Evolutionary conservation across 2,797 vertebrate genomes (phyloP).

Genomic region (Podarcis siculus): DNA sequence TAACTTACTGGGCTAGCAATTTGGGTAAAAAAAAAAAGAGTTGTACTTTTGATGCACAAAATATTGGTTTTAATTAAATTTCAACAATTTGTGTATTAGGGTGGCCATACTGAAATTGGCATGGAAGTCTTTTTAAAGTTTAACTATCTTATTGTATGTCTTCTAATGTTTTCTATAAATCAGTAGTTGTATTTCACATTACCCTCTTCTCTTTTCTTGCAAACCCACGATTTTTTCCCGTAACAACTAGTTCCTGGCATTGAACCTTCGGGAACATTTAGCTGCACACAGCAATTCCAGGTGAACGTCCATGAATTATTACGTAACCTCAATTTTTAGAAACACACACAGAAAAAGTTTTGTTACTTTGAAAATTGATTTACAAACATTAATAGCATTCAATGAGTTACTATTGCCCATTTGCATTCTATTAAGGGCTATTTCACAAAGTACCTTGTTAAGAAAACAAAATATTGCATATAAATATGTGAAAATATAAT

Average conservation of each 20-base stretch:
- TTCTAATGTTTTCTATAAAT: background rate
- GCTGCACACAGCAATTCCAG: conserved; percentile 9
- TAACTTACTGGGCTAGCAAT: background rate
- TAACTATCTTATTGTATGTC: background rate
- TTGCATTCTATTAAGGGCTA: background rate
- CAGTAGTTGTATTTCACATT: background rate
- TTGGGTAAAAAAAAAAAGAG: background rate
- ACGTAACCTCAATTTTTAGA: conserved; percentile 28
- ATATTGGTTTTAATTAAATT: background rate
- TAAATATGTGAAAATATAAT: background rate
- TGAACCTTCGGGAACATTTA: conserved; percentile 11
- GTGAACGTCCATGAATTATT: background rate
- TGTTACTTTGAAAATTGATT: background rate
- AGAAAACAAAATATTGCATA: background rate
- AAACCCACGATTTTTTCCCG: conserved; percentile 7
- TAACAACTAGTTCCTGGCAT: background rate
- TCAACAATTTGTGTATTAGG: background rate
- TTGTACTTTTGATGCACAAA: background rate
- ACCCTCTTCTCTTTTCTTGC: conserved; percentile 47
- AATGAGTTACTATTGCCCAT: background rate
- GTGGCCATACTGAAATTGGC: background rate
- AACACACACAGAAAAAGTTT: background rate
- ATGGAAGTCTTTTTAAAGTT: background rate
- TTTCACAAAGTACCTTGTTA: background rate
- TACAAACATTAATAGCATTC: background rate